These are phyloP conservation scores for Ariolimax columbianus DNA, from an alignment of 2,888 invertebrate genomes.

Conservation along the genomic window DNA sequence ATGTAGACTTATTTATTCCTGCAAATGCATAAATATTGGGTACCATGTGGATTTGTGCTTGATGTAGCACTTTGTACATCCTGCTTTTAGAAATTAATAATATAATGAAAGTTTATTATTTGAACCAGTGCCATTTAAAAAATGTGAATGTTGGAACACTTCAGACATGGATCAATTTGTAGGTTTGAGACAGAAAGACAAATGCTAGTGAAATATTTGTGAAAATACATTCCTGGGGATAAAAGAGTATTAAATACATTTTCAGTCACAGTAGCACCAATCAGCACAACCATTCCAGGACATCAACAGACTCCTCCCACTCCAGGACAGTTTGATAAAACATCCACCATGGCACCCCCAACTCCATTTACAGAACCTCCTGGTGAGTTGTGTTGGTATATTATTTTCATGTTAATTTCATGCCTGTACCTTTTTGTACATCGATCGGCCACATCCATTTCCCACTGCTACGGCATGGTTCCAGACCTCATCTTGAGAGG, in stretches of 20 bases:
- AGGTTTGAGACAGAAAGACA: too few species aligned
- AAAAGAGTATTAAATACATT: slow-evolving; percentile 1
- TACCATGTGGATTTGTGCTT: too few species aligned
- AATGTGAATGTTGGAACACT: too few species aligned
- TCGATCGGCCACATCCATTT: background rate
- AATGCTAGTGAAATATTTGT: background rate
- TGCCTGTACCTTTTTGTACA: background rate
- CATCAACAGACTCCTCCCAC: slow-evolving; percentile 27
- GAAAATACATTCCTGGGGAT: background rate
- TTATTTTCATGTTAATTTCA: background rate
- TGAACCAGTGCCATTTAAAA: too few species aligned
- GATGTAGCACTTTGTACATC: too few species aligned
- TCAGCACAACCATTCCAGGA: slow-evolving; percentile 1
- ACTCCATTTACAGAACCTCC: slow-evolving; percentile 39
- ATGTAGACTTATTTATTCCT: too few species aligned
- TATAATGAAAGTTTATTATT: too few species aligned
- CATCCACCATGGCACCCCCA: slow-evolving; percentile 1
- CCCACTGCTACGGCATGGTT: too few species aligned
- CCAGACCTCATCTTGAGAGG: too few species aligned
- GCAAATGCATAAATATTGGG: too few species aligned
- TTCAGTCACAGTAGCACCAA: background rate
- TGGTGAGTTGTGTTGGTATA: slow-evolving; percentile 33
- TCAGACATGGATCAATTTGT: too few species aligned
- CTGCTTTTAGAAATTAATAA: too few species aligned
- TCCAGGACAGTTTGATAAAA: background rate